Evolutionary conservation across 2,888 invertebrate species (phyloP).

Genomic region (Ernsta delagoae): DNA sequence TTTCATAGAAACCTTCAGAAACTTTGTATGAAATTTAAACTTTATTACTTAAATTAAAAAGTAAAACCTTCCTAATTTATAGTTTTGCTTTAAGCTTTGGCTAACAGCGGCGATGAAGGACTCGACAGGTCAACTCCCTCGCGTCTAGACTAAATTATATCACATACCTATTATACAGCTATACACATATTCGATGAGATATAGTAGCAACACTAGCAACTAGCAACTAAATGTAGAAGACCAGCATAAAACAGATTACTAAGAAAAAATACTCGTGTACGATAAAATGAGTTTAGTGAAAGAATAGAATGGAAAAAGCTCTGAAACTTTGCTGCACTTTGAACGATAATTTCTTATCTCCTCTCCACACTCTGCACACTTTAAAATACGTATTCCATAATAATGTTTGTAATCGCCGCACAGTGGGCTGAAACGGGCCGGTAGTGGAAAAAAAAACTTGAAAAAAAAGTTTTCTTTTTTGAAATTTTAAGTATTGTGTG

Average conservation of each 20-base stretch:
- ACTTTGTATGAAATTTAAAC: background rate
- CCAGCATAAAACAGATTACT: background rate
- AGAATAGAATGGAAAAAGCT: no score
- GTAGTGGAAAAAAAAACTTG: no score
- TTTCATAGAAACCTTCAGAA: background rate
- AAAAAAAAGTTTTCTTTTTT: no score
- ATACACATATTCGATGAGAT: background rate
- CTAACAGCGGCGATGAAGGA: background rate
- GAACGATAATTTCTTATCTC: no score
- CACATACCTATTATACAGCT: no score
- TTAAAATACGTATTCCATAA: no score
- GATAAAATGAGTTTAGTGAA: no score
- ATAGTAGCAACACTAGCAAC: background rate
- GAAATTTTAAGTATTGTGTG: no score
- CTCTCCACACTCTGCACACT: no score
- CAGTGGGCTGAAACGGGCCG: no score
- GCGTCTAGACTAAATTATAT: constrained; percentile 9
- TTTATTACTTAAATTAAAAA: background rate
- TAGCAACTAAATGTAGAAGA: background rate
- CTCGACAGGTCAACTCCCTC: constrained; percentile 11
- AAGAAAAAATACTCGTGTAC: background rate
- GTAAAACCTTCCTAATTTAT: background rate
- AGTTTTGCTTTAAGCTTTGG: background rate
- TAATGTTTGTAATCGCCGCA: no score
- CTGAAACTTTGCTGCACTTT: no score